These are phyloP conservation scores for Antechinus flavipes DNA, from an alignment of 2,113 vertebrate species.

Conservation along the genomic window DNA sequence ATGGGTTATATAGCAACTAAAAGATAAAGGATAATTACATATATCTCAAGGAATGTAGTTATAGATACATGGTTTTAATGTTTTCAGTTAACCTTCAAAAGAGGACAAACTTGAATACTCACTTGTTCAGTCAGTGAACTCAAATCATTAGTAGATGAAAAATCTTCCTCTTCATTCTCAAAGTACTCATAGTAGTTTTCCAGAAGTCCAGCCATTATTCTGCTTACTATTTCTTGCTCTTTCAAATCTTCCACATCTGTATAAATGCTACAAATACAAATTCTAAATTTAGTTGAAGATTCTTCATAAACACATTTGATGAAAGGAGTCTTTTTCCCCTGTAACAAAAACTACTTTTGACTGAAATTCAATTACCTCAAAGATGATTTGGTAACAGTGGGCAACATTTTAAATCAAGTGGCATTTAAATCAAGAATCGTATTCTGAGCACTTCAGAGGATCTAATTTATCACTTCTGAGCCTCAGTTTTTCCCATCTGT, in stretches of 20 bases:
- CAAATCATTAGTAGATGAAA: slow-evolving; percentile 97
- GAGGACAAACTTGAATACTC: slow-evolving; percentile 70
- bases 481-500: slow-evolving; percentile 60
- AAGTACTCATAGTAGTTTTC: slow-evolving; percentile 97
- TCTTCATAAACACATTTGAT: slow-evolving; percentile 11
- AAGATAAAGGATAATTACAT: slow-evolving; percentile 47
- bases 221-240: slow-evolving; percentile 96
- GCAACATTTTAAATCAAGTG: background rate
- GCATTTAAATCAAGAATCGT: background rate
- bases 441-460: slow-evolving; percentile 40
- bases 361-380: background rate
- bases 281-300: slow-evolving; percentile 66
- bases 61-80: background rate
- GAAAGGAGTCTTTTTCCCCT: background rate
- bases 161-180: slow-evolving; percentile 95
- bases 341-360: background rate
- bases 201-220: slow-evolving; percentile 95
- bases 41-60: slow-evolving; percentile 24
- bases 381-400: background rate
- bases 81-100: slow-evolving; percentile 34
- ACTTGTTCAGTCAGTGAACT: slow-evolving; percentile 98
- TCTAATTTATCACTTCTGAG: slow-evolving; percentile 64
- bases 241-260: slow-evolving; percentile 95
- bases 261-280: slow-evolving; percentile 87
- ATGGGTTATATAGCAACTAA: slow-evolving; percentile 3